Evolutionary conservation across 2,797 vertebrate species (phyloP), one percentile per base, ranked within the genome.

Genomic region (Channa striata): DNA sequence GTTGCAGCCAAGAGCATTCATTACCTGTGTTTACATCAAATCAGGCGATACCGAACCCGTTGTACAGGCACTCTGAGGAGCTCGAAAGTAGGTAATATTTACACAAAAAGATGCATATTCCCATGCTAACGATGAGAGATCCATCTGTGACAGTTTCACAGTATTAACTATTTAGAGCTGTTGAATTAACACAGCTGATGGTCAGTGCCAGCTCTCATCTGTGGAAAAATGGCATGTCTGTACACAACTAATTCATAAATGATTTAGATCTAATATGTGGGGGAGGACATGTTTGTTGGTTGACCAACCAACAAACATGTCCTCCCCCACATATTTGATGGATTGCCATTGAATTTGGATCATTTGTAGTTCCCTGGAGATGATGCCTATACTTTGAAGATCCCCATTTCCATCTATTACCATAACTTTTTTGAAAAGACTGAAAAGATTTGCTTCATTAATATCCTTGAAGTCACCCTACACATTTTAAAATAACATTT

Each of bases 1-100:
- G 51, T 58, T 34, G 8, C 23, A 61, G 78, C 67, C 68, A 61
- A 49, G 56, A 69, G 69, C 66, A 77, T 76, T 80, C 73, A 81
- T 77, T 80, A 74, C 60, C 42, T 57, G 42, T 3, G 37, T 76
- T 81, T 74, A 69, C 34, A 77, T 59, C 71, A 40, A 23, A 68
- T 36, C 34, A 46, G 36, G 53, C 9, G 52, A 30, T 17, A 44
- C 16, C 20, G 54, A 50, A 60, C 37, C 52, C 46, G 39, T 43
- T 40, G 20, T 25, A 61, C 34, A 17, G 17, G 57, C 21, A 19
- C n/a, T n/a, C 14, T 53, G 23, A 77, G 34, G 7, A 68, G 5
- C 1, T 33, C 21, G 34, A 40, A n/a, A 33, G 17, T 17, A 5
- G 74, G 11, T 25, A 17, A 60, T 64, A 58, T 42, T 17, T 48